A percentile compares a stretch with the other conserved stretches of the same genome.
These are phyloP conservation scores for Rhagologus leucostigma DNA, from an alignment of 2,113 vertebrate species.

Conservation along the genomic window DNA sequence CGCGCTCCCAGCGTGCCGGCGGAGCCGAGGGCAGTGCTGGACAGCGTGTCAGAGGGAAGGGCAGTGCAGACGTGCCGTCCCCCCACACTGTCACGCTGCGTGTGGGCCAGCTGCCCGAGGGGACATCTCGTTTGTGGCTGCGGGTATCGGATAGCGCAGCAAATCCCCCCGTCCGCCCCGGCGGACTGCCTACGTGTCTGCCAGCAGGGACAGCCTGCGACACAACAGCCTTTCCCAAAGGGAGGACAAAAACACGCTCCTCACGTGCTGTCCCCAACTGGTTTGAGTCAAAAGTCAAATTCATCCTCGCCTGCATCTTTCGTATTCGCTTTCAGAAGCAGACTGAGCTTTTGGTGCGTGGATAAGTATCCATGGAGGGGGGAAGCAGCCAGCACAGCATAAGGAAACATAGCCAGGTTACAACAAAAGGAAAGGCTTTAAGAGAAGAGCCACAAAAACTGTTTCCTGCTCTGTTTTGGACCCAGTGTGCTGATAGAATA, in stretches of 20 bases:
- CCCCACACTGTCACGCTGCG: rapidly evolving
- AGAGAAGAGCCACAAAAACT: background rate
- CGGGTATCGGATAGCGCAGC: background rate
- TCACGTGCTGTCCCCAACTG: background rate
- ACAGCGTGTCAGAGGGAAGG: rapidly evolving
- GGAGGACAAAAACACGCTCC: background rate
- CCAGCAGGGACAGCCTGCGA: background rate
- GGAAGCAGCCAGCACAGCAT: background rate
- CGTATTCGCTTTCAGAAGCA: background rate
- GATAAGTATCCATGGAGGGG: background rate
- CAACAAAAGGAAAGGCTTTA: background rate
- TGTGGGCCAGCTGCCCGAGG: background rate
- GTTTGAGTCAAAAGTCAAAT: background rate
- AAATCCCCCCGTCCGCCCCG: background rate
- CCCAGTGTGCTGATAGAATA: background rate
- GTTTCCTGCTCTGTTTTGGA: background rate
- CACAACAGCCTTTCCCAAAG: background rate
- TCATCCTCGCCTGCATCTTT: background rate
- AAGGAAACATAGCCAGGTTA: background rate
- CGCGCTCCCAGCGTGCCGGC: rapidly evolving
- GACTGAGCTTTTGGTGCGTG: rapidly evolving
- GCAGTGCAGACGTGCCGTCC: background rate
- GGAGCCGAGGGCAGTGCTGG: rapidly evolving
- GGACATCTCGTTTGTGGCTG: background rate
- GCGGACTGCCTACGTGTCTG: background rate